A percentile compares a stretch with the other conserved stretches of the same genome.
Conservation (phyloP, 2,888 invertebrate genomes). For the Tryphoninae sp. region DNA sequence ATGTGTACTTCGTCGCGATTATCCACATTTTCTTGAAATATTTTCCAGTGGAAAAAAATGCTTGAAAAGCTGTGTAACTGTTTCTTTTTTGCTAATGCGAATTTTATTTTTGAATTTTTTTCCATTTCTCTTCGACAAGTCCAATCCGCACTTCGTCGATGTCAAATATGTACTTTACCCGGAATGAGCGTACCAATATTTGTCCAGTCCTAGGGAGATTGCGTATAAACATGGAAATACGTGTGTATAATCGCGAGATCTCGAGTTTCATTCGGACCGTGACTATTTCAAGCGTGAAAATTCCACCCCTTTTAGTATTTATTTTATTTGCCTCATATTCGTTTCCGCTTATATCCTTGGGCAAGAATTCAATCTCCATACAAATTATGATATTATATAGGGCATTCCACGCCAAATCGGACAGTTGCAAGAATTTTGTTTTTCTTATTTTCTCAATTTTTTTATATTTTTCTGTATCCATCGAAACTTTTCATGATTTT, state of each 20-base stretch:
- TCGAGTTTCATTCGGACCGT: not conserved
- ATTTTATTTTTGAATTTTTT: too few relatives aligned
- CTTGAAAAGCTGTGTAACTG: too few relatives aligned
- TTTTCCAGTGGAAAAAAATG: not conserved
- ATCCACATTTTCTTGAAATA: not conserved
- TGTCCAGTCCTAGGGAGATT: not conserved
- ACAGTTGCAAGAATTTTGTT: too few relatives aligned
- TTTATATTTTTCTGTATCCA: too few relatives aligned
- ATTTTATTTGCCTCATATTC: constrained; percentile 77
- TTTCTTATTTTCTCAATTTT: too few relatives aligned
- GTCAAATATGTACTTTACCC: constrained; percentile 7
- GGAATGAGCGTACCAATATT: not conserved
- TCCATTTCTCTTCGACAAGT: not conserved
- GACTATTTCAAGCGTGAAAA: constrained; percentile 26
- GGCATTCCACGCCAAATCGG: too few relatives aligned
- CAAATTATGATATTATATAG: constrained; percentile 26
- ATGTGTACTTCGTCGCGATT: not conserved
- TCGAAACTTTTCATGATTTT: too few relatives aligned
- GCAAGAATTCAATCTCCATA: constrained; percentile 76
- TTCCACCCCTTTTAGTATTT: constrained; percentile 69
- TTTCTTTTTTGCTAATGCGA: too few relatives aligned
- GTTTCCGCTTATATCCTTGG: constrained; percentile 73
- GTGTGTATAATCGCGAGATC: not conserved
- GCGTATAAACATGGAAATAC: not conserved
- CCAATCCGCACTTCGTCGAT: not conserved